Conservation (phyloP, 2,888 invertebrate species). For the Halocaridina rubra region DNA sequence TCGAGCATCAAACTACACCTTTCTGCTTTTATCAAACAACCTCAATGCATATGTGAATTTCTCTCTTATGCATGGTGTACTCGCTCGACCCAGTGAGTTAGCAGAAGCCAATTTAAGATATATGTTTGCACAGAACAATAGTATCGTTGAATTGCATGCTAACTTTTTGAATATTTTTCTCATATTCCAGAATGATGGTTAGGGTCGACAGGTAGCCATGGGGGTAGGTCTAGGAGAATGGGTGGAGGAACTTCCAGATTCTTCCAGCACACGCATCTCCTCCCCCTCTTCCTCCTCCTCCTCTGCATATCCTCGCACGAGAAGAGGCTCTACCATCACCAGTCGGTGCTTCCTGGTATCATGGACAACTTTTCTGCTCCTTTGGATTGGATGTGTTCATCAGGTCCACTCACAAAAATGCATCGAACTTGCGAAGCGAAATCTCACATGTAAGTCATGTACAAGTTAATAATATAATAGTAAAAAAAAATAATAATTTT, state of each 20-base stretch:
- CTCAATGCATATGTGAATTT: too few species aligned
- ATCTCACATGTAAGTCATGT: constrained; percentile 15
- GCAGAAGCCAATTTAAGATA: not conserved
- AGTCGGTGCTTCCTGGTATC: not conserved
- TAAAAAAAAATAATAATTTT: not conserved
- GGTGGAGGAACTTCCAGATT: not conserved
- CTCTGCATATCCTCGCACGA: not conserved
- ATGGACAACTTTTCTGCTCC: not conserved
- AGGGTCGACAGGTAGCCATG: not conserved
- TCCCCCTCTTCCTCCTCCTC: not conserved
- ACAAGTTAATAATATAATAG: too few species aligned
- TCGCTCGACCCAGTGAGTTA: too few species aligned
- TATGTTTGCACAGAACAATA: not conserved
- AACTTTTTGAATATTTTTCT: not conserved
- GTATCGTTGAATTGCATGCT: not conserved
- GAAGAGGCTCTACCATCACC: not conserved
- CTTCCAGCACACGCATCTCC: not conserved
- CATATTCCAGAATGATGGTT: not conserved
- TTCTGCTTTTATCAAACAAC: too few species aligned
- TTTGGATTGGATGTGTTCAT: not conserved
- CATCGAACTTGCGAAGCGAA: not conserved
- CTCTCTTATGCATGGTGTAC: too few species aligned
- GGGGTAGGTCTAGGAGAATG: not conserved
- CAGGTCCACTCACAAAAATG: not conserved
- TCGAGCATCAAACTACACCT: too few species aligned